Evolutionary conservation across 1,140 invertebrate species (phyloP).

Genomic region (Rhopalosiphum padi): DNA sequence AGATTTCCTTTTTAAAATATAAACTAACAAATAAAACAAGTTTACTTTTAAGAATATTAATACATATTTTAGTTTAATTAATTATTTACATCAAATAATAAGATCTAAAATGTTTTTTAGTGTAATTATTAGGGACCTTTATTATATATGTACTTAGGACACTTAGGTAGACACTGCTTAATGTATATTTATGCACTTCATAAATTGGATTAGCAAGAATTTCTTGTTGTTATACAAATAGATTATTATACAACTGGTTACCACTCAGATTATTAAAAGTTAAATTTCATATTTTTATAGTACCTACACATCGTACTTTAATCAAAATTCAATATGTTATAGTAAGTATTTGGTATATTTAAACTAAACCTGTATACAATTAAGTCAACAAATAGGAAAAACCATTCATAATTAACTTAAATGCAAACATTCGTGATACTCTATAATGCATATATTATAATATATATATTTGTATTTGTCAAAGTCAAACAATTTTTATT

Average conservation of each 20-base stretch:
- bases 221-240: neutral
- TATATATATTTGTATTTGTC: neutral
- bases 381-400: neutral
- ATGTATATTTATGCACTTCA: neutral
- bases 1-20: neutral
- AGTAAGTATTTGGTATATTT: neutral
- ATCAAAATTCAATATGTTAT: neutral
- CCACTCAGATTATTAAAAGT: neutral
- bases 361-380: neutral
- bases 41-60: neutral
- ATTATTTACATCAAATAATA: neutral
- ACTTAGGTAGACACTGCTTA: neutral
- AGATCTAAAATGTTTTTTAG: neutral
- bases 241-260: neutral
- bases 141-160: neutral
- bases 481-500: slow-evolving; percentile 13
- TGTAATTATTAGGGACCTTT: neutral
- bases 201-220: neutral
- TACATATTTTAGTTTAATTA: neutral
- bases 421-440: neutral
- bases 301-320: neutral
- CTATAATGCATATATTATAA: neutral
- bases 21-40: neutral
- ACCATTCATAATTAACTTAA: neutral
- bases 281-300: neutral